Base-by-base conservation (phyloP, 2,113 vertebrate species). In the Notiomystis cincta region DNA sequence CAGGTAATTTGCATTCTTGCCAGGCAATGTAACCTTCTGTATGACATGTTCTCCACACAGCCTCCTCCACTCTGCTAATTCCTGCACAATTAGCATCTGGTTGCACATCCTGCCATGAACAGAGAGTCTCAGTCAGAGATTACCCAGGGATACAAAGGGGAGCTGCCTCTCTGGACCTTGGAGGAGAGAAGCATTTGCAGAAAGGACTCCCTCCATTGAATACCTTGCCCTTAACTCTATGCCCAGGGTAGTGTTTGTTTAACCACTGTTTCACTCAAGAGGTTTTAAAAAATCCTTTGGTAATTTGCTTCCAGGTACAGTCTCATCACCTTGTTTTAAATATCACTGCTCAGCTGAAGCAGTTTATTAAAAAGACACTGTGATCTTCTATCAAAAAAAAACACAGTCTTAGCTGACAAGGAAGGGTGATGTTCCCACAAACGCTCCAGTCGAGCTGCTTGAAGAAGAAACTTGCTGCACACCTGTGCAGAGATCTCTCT, bases 391-490 rank as follows among this genome's bases (percentile, higher is more conserved):
- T 20, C 5, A 54, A 33, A 47, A 51, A 45, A 22, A 35, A 56
- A 12, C 1, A 0, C 1, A 11, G 5, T 24, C 71, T 37, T 22
- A 22, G 56, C 72, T 58, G 48, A 16, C 1, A 8, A n/a, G 57
- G n/a, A 28, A 48, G 35, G 20, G 11, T 17, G 21, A 5, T 3
- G 0, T 2, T 61, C 60, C 71, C 44, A 48, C 11, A 31, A 45
- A n/a, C 0, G 2, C 62, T 79, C 2, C 1, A 70, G 47, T 13
- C 0, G 3, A 82, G 40, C 62, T 65, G 53, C 71, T 21, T 9
- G 25, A 44, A 57, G 53, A 33, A 72, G 31, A 50, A 71, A 51
- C 14, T 60, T 67, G 7, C 23, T 77, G 44, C 37, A 2, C 8
- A 28, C 6, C 15, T 11, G 7, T 25, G 27, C 11, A 42, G 50